Percentiles rank a stretch among this genome's conserved stretches.
Conservation (phyloP, 2,888 invertebrate genomes). For the Prionchulus punctatus region DNA sequence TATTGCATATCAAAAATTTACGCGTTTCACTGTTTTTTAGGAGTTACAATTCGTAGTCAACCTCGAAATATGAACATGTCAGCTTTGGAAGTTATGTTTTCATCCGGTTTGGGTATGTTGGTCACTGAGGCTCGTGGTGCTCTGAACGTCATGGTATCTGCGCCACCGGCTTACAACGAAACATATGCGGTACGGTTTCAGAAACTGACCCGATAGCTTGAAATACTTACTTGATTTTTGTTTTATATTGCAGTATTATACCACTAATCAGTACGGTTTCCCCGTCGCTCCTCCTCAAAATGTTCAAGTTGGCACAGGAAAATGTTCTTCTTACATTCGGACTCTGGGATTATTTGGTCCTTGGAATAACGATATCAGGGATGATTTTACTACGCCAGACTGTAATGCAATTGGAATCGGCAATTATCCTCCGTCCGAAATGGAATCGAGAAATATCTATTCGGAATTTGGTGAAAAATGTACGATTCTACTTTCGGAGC, state of each 20-base stretch:
- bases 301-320: not conserved
- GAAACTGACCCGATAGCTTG: not conserved
- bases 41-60: conserved; percentile 75
- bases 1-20: too few relatives aligned
- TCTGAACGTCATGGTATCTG: conserved; percentile 43
- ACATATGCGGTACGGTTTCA: conserved; percentile 61
- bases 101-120: conserved; percentile 79
- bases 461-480: conserved; percentile 9
- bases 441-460: conserved; percentile 3
- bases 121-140: conserved; percentile 72
- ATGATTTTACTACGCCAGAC: conserved; percentile 20
- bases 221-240: not conserved
- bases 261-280: not conserved
- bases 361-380: conserved; percentile 16
- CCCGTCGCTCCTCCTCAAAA: not conserved
- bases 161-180: conserved; percentile 44
- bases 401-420: conserved; percentile 8
- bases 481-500: not conserved
- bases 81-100: conserved; percentile 81
- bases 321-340: conserved; percentile 14
- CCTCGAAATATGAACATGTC: conserved; percentile 77
- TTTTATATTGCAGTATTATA: not conserved
- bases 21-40: conserved; percentile 34
- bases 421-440: conserved; percentile 16
- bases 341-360: conserved; percentile 18